A percentile compares a stretch with the other conserved stretches of the same genome.
Evolutionary conservation across 2,113 vertebrate species (phyloP).

Genomic region (Albula goreensis): DNA sequence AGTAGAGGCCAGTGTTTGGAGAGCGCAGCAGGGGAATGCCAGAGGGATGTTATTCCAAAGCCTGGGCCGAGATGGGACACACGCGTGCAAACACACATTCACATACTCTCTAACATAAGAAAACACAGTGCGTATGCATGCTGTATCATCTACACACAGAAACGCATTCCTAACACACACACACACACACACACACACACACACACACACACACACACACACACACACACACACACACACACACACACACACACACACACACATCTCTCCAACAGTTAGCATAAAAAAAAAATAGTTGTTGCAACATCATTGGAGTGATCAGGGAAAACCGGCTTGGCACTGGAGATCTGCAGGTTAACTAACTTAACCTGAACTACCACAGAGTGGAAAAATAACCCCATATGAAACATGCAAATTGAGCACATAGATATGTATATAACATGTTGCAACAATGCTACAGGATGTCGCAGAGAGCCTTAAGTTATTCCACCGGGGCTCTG

Average conservation of each 20-base stretch:
- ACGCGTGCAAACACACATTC: not conserved
- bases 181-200: slow-evolving; percentile 10
- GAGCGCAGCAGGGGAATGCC: slow-evolving; percentile 5
- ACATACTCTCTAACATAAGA: not conserved
- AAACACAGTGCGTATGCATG: too few relatives aligned
- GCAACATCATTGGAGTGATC: too few relatives aligned
- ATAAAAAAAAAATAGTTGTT: too few relatives aligned
- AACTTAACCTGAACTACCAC: not conserved
- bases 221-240: not conserved
- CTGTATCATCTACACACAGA: not conserved
- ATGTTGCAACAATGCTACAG: not conserved
- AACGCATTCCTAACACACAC: not conserved
- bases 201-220: not conserved
- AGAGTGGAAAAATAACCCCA: not conserved
- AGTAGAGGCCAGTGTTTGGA: not conserved
- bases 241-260: not conserved
- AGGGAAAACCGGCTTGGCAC: not conserved
- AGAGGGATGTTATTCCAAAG: slow-evolving; percentile 5
- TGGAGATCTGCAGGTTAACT: not conserved
- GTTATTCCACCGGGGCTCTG: not conserved
- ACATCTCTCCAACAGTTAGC: not conserved
- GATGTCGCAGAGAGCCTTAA: not conserved
- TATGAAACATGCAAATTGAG: too few relatives aligned
- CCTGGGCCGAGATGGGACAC: not conserved
- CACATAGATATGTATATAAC: too few relatives aligned